phyloP scores from a whole-genome alignment of 2,888 invertebrate genomes.

The Germaria angustata region DNA sequence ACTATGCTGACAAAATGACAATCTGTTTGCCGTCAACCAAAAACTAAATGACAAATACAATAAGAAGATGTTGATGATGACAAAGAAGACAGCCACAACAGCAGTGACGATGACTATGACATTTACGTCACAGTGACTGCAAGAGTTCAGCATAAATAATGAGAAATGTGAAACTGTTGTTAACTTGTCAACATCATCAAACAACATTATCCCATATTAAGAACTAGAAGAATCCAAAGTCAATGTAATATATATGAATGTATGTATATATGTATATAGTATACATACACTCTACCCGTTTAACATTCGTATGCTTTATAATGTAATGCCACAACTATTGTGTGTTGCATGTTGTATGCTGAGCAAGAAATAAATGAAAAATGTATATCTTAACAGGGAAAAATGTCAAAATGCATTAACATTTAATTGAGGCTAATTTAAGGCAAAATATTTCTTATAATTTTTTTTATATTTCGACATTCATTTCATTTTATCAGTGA shows the following conservation, averaged over 20 bases:
- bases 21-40: constrained; percentile 28
- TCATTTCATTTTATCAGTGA: constrained; percentile 64
- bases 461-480: constrained; percentile 62
- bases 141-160: constrained; percentile 63
- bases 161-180: constrained; percentile 58
- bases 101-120: constrained; percentile 46
- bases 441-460: constrained; percentile 76
- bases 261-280: no score
- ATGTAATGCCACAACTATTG: constrained; percentile 25
- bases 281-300: background rate
- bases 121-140: constrained; percentile 50
- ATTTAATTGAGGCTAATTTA: constrained; percentile 79
- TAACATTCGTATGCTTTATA: background rate
- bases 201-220: constrained; percentile 57
- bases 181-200: constrained; percentile 59
- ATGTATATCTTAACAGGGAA: constrained; percentile 67
- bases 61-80: constrained; percentile 42
- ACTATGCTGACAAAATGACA: constrained; percentile 46
- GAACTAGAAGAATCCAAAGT: constrained; percentile 44
- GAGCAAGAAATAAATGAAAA: constrained; percentile 38
- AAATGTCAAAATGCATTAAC: constrained; percentile 80
- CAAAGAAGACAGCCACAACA: constrained; percentile 37
- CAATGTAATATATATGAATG: constrained; percentile 48
- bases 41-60: constrained; percentile 49
- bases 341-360: background rate